Evolutionary conservation across 2,888 invertebrate species (phyloP), one percentile per base, ranked within the genome.

Genomic region (Athripsodes cinereus): DNA sequence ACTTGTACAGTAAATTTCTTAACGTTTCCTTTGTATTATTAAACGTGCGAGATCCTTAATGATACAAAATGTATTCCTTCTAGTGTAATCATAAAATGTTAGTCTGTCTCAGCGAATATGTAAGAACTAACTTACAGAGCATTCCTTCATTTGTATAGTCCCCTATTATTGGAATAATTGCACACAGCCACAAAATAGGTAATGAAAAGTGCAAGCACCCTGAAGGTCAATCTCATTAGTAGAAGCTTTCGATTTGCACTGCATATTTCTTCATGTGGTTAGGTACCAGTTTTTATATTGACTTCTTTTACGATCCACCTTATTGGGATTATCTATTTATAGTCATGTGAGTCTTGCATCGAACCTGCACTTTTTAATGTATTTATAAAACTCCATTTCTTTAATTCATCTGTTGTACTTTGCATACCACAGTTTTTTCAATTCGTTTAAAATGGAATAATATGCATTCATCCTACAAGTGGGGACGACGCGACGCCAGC

Each of bases 231-330:
- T 16, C 40, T 40, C 40, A 40, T 40, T 40, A 40, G 40, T 40
- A 13, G 16, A 16, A 16, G n/a, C 2, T 40, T 16, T 40, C 40
- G n/a, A 40, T 40, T 40, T 40, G 40, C 40, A 40, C 40, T 16
- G 40, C 40, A 40, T 40, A 40, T 40, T 40, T 40, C 40, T 40
- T 40, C 40, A 40, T 40, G 40, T 40, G n/a, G 5, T 40, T 40
- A n/a, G n/a, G n/a, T n/a, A n/a, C 16, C 13, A 40, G n/a, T 40
- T 40, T 40, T 40, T 40, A 11, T 40, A 40, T 40, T 40, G 40
- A 40, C 16, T 40, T 40, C 40, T 40, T 40, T 16, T 16, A 40
- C 13, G 3, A 16, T 40, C 40, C 40, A 40, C 40, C 40, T n/a
- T 40, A 40, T 40, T 40, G 16, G 40, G 40, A 40, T 16, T 8